Base-by-base conservation (phyloP, 2,113 vertebrate species). In the Typhlomys cinereus region DNA sequence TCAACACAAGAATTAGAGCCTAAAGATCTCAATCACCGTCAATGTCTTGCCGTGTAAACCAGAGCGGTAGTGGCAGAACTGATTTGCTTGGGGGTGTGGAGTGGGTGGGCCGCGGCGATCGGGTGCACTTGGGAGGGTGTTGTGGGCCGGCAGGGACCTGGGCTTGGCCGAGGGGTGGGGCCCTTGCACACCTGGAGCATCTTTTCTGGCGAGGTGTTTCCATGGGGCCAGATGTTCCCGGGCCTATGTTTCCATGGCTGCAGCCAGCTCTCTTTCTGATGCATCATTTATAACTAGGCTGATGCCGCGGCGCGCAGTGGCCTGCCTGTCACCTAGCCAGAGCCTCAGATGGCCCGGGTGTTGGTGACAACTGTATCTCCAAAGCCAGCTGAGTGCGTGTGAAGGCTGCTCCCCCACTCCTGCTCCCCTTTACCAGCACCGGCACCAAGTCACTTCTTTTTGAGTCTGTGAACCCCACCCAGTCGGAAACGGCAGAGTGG, bases 341-440 rank as follows among this genome's bases (percentile, higher is more conserved):
- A 64, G 84, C 71, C 57, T 54, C 85, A 50, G 93, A 93, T 62
- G 83, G 34, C 64, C 23, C 23, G 91, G 82, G 73, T 44, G 6
- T 39, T 61, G 48, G 1, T 0, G 48, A 61, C 20, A 23, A 41
- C 48, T 25, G 23, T 5, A 15, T 13, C 21, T 34, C 54, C 34
- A 41, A 4, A 34, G 52, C 61, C 4, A 20, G 46, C 80, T 89
- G 31, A 11, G 14, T 4, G 17, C 21, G 29, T 1, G 12, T 0
- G 7, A 18, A 0, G 1, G 23, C 39, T 4, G 1, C 17, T 17
- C 18, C 29, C 17, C 0, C 2, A 11, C 3, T 23, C n/a, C 18
- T 17, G 11, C 0, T n/a, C n/a, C n/a, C 1, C 17, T 5, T 46
- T 20, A 48, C 41, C 21, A 0, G 2, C 2, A 4, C 25, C n/a